Evolutionary conservation across 2,113 vertebrate genomes (phyloP), one percentile per base, ranked within the genome.

Genomic region (Halichoeres trimaculatus): DNA sequence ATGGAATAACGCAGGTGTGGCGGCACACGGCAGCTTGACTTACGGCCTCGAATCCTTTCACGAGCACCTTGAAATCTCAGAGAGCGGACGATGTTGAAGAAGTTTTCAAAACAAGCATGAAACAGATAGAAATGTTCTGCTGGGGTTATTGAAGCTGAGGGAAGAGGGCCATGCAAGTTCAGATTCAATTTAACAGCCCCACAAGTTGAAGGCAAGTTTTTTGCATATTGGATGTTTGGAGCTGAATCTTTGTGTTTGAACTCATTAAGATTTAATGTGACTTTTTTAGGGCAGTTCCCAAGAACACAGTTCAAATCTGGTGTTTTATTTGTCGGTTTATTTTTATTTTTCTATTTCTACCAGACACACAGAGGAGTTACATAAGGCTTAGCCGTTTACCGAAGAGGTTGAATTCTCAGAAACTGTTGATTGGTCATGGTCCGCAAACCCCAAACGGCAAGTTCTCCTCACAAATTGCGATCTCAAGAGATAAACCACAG

Each of bases 401-500:
- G 57, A 10, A 41, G 45, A 64, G 65, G 48, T 56, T 45, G 45
- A 64, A 74, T 48, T 78, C 63, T 63, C 54, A 47, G 38, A 52
- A 75, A 66, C 36, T 5, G 12, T 64, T 81, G 85, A 86, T 80
- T 85, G 83, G 85, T 82, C 84, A 87, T 62, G 76, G 76, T 75
- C 38, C 26, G 70, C 64, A 84, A 78, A 70, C 62, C 69, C 76
- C 75, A 74, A 88, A 84, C 47, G 74, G 45, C 75, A 54, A 51
- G 54, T 87, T 75, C 55, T 45, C 85, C 64, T 76, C 53, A 62
- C 83, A 85, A 76, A 85, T 84, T 82, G 81, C 47, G 77, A 83
- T 90, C 87, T 83, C 80, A 6, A 47, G 81, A 74, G 90, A 89
- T 76, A 62, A 78, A 88, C 71, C 56, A 62, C 45, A n/a, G 74